Base-by-base conservation (phyloP, 1,140 invertebrate genomes). In the Papilio machaon region DNA sequence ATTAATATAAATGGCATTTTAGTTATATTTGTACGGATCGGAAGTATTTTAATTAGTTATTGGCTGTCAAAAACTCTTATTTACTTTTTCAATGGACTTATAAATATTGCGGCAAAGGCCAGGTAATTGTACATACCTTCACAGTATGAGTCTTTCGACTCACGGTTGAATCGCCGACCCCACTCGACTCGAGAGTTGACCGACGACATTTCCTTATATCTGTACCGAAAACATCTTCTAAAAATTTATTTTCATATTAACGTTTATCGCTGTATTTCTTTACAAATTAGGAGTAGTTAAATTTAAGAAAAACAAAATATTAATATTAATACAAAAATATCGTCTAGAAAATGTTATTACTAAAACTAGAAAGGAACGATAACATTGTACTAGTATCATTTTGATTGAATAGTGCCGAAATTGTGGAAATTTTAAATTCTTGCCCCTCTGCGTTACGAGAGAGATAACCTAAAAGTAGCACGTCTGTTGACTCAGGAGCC, bases 61-160 rank as follows among this genome's bases (percentile, higher is more conserved):
- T 35, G 64, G 30, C n/a, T 70, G 11, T 70, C n/a, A 17, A 70
- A 70, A 70, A 4, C 30, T 35, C 30, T 70, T 35, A 70, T 70
- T 70, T 70, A 35, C 1, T 35, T 35, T 15, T 30, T 30, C 64
- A 67, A 30, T 70, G 64, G 13, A 30, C 64, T 11, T 35, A 70
- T 17, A 30, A 35, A 70, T 70, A 2, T 38, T 70, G 30, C 64
- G 64, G 64, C 30, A 70, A 70, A 70, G 13, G 64, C 30, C 30
- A 35, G 64, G 64, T 70, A 70, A 70, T 70, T 70, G 64, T 10
- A 70, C 64, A 70, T 30, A 30, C 30, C 64, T 70, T 70, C 6
- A 30, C 64, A 17, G 13, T 38, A 38, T 38, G 30, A 70, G 30
- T 70, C 52, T 6, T 54, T 13, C 13, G n/a, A 30, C 64, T 23